Conservation (phyloP, 2,113 vertebrate genomes). For the Odobenus rosmarus region DNA sequence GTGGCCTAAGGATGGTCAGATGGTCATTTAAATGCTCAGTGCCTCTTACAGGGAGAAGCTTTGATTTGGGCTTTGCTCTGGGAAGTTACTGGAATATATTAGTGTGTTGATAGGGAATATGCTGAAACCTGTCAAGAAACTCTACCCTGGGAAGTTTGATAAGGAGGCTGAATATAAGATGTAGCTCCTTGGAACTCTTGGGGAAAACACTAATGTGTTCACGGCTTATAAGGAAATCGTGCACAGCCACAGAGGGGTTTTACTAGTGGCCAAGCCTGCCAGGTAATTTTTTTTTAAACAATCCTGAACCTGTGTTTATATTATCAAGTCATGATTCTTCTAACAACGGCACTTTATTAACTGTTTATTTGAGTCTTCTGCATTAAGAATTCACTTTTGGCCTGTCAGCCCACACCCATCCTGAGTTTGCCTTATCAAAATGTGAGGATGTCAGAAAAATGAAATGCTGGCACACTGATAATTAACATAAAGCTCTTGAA, state of each 20-base stretch:
- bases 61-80: background rate
- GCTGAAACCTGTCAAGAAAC: conserved; percentile 4
- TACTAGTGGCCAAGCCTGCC: background rate
- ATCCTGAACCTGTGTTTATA: background rate
- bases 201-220: background rate
- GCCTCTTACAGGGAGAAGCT: background rate
- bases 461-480: background rate
- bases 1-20: background rate
- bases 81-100: background rate
- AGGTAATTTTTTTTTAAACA: background rate
- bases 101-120: background rate
- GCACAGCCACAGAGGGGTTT: background rate
- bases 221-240: background rate
- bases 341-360: background rate
- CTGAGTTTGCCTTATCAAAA: background rate
- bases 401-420: background rate
- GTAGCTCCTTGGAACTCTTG: background rate
- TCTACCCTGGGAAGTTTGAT: background rate
- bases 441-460: background rate
- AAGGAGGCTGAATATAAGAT: conserved; percentile 29
- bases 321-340: background rate
- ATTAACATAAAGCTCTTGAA: background rate
- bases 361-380: background rate
- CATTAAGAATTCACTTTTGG: background rate
- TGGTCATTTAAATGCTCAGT: conserved; percentile 16